Evolutionary conservation across 1,140 invertebrate genomes (phyloP), one percentile per base, ranked within the genome.

Genomic region (Eurosta solidaginis): DNA sequence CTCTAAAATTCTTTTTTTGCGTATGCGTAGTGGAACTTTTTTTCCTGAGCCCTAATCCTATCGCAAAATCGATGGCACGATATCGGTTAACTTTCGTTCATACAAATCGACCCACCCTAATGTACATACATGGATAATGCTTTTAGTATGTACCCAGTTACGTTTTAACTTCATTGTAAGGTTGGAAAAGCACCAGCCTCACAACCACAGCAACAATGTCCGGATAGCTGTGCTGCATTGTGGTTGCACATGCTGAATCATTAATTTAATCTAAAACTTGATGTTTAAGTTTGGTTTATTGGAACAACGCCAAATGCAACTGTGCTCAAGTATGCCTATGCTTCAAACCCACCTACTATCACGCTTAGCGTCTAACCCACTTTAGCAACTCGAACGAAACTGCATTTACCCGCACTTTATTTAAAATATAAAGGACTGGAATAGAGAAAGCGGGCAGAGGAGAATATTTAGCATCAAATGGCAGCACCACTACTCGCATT

Each of bases 241-340:
- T 40, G 42, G 73, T 74, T 76, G 47, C 47, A 25, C 29, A 33
- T 74, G 77, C 33, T 78, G 63, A 78, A 78, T 78, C 77, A 78
- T 78, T 78, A 78, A 78, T 78, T 78, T 78, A 78, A 78, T 78
- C 77, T 78, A 78, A 78, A 78, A 78, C 77, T 78, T 78, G 36
- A 74, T 78, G 77, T 78, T 78, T 78, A 78, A 78, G 77, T 78
- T 78, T 78, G 77, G 77, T 74, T 78, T 74, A 78, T 78, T 78
- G 77, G 77, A 78, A 47, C 63, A 78, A 40, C 63, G 77, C 77
- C 77, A 78, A 78, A 74, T 78, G 63, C 77, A 78, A 74, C 77
- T 73, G 77, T 68, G 77, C 77, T 29, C 44, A 59, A 74, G n/a
- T 49, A 27, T 33, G 45, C 2, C 33, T 63, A 40, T 68, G 27